Evolutionary conservation across 1,140 invertebrate genomes (phyloP), one percentile per base, ranked within the genome.

Genomic region (Ptiloglossa arizonensis): DNA sequence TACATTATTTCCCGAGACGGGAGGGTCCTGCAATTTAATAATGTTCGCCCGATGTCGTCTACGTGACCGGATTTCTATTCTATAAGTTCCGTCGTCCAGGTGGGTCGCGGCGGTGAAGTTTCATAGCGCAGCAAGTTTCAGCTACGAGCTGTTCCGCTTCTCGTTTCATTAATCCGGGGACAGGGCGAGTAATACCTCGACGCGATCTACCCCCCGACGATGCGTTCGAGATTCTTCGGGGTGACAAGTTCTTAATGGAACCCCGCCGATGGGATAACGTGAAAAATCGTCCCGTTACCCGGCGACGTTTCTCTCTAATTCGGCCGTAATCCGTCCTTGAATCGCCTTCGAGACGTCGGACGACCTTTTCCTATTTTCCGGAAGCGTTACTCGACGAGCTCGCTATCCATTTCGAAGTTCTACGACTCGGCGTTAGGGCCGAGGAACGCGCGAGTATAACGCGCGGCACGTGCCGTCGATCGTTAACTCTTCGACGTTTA

Each of bases 51-150:
- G 66, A 81, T 77, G 60, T 75, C 15, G 44, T 50, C 57, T 81
- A 82, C 79, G 72, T 82, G 54, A 71, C 81, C 60, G 54, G 79
- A 77, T 82, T 82, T 82, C 81, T 78, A 68, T 80, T 78, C 48
- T 29, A 62, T 57, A 75, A 73, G 44, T 29, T 75, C n/a, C 17
- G 38, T 11, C 41, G 41, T 9, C 41, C 8, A 13, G 2, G 17
- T n/a, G n/a, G 19, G 17, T n/a, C n/a, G 46, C 38, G 50, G 6
- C 17, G 22, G 5, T 38, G 64, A 80, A 80, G 41, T 75, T 74
- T 29, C 41, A 9, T n/a, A 11, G 19, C 38, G 13, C 62, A 24
- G 19, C 24, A n/a, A 80, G 41, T 73, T 80, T 54, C 38, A n/a
- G 22, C 32, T 9, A 41, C 24, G 17, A 52, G 38, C 27, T 2